Conservation (phyloP, 1,140 invertebrate species). For the Campoletis sonorensis region DNA sequence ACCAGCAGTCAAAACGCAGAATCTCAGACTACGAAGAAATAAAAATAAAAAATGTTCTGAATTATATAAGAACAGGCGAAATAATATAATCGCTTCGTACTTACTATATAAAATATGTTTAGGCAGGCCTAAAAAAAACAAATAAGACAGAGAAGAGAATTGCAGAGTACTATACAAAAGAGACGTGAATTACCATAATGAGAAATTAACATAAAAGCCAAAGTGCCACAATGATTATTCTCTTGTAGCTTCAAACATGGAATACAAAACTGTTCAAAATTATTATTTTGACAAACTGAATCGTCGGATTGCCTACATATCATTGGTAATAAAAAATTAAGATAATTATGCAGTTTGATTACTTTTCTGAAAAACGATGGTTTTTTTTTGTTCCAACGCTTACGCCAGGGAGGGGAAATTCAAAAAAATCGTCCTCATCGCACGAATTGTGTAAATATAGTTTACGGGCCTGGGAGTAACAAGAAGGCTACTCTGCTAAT, state of each 20-base stretch:
- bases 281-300: background rate
- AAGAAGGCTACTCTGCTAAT: too few species aligned
- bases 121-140: conserved; percentile 74
- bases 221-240: background rate
- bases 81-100: conserved; percentile 48
- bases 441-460: too few species aligned
- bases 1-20: background rate
- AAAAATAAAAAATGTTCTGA: background rate
- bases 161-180: conserved; percentile 54
- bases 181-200: conserved; percentile 34
- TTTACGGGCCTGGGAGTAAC: too few species aligned
- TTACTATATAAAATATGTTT: conserved; percentile 75
- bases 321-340: background rate
- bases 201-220: background rate
- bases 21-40: conserved; percentile 4
- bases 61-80: conserved; percentile 16
- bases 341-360: too few species aligned
- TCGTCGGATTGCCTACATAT: background rate
- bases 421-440: too few species aligned
- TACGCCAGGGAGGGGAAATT: too few species aligned
- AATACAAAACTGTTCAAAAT: background rate
- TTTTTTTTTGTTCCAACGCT: too few species aligned
- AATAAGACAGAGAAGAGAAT: conserved; percentile 62
- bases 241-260: background rate
- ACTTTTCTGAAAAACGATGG: too few species aligned